Percentiles rank a stretch among this genome's conserved stretches.
phyloP scores from a whole-genome alignment of 2,113 vertebrate genomes.

The Ceyx margarethae region DNA sequence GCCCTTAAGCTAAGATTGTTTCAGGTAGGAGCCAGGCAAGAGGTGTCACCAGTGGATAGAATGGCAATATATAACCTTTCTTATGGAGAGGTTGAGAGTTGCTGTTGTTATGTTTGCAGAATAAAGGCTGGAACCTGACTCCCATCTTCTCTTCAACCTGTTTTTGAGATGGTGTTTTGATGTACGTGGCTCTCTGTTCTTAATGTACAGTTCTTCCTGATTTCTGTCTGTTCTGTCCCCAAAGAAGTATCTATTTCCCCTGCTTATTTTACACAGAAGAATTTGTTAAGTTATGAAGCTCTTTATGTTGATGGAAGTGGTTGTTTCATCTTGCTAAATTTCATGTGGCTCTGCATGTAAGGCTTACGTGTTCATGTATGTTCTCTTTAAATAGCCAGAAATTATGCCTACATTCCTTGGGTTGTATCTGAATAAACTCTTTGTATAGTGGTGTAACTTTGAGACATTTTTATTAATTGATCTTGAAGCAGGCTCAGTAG shows the following conservation, averaged over 20 bases:
- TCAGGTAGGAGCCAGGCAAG: background rate
- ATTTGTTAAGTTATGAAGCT: background rate
- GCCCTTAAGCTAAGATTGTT: background rate
- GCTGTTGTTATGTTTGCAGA: background rate
- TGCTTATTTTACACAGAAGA: background rate
- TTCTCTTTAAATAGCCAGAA: background rate
- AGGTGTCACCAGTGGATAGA: background rate
- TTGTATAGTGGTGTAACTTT: background rate
- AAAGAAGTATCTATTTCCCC: background rate
- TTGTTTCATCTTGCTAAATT: background rate
- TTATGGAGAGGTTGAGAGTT: background rate
- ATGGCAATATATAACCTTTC: background rate
- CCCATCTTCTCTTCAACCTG: fast-evolving
- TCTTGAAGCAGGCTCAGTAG: background rate
- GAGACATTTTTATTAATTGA: background rate
- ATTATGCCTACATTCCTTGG: background rate
- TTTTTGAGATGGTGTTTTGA: background rate
- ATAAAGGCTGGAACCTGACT: background rate
- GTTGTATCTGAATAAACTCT: background rate
- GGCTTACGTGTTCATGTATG: background rate
- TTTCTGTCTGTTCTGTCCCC: background rate
- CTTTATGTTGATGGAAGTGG: background rate
- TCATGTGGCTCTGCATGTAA: background rate
- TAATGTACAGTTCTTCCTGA: background rate
- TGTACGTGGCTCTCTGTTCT: background rate